A percentile compares a stretch with the other conserved stretches of the same genome.
phyloP scores from a whole-genome alignment of 2,797 vertebrate species.

The Crenuchus spilurus region DNA sequence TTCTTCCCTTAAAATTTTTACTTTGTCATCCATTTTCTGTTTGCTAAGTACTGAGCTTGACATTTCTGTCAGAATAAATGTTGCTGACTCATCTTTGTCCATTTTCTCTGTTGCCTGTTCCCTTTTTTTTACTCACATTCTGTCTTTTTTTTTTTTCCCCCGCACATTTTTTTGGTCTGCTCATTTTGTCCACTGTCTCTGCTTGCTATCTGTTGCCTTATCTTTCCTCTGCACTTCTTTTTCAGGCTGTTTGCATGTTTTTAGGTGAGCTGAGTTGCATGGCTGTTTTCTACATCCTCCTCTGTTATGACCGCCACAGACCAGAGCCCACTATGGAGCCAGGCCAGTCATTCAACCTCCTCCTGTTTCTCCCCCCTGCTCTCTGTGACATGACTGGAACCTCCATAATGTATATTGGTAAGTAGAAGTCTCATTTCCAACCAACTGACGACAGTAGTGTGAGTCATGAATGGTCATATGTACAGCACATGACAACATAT shows the following conservation, averaged over 20 bases:
- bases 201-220: background rate
- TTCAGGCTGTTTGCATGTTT: slow-evolving; percentile 92
- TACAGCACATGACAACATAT: too few relatives aligned
- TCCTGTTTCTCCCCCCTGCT: slow-evolving; percentile 90
- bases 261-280: slow-evolving; percentile 90
- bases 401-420: slow-evolving; percentile 95
- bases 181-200: background rate
- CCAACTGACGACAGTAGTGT: background rate
- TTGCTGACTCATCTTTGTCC: slow-evolving; percentile 13
- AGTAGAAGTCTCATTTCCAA: slow-evolving; percentile 49
- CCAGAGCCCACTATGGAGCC: slow-evolving; percentile 74
- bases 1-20: background rate
- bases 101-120: background rate
- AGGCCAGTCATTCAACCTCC: slow-evolving; percentile 81
- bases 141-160: background rate
- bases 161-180: background rate
- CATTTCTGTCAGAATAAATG: background rate
- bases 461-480: background rate
- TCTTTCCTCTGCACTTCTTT: background rate
- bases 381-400: slow-evolving; percentile 93
- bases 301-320: slow-evolving; percentile 72
- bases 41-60: background rate
- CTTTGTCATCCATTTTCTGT: background rate
- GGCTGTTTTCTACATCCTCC: slow-evolving; percentile 84
- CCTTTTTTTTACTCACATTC: background rate